Evolutionary conservation across 2,888 invertebrate species (phyloP).

Genomic region (Ectemnius cavifrons): DNA sequence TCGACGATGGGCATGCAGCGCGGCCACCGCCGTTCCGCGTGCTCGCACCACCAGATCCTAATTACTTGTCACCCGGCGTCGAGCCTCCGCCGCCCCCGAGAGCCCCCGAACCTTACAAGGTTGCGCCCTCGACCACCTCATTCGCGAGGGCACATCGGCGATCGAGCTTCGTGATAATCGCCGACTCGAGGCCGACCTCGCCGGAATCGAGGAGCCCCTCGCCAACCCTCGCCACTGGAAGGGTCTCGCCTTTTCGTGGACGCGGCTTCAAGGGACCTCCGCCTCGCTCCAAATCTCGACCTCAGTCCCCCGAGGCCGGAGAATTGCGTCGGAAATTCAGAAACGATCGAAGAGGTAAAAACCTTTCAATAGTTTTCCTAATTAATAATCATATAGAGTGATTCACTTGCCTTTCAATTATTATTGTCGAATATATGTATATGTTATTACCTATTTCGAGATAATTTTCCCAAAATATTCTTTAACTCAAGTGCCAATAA

Average conservation of each 20-base stretch:
- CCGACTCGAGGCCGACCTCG: slow-evolving; percentile 80
- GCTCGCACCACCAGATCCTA: slow-evolving; percentile 60
- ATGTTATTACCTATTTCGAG: too few species aligned
- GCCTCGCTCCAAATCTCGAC: slow-evolving; percentile 77
- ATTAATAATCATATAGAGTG: too few species aligned
- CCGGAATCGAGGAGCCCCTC: slow-evolving; percentile 79
- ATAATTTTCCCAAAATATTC: neutral
- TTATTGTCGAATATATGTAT: too few species aligned
- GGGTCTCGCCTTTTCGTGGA: slow-evolving; percentile 83
- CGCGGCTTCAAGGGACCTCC: slow-evolving; percentile 79
- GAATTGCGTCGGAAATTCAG: slow-evolving; percentile 37
- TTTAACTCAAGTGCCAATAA: neutral
- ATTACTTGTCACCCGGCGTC: slow-evolving; percentile 54
- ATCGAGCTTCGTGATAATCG: slow-evolving; percentile 85
- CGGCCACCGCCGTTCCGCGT: slow-evolving; percentile 70
- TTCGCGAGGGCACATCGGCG: slow-evolving; percentile 82
- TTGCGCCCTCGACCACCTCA: slow-evolving; percentile 72
- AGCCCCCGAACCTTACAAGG: slow-evolving; percentile 75
- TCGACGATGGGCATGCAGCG: slow-evolving; percentile 54
- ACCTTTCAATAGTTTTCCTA: neutral
- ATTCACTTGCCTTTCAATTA: too few species aligned
- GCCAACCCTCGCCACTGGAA: slow-evolving; percentile 77
- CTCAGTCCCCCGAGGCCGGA: slow-evolving; percentile 79
- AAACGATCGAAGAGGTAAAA: slow-evolving; percentile 64
- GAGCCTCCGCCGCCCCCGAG: slow-evolving; percentile 69